Evolutionary conservation across 2,888 invertebrate species (phyloP), one percentile per base, ranked within the genome.

Genomic region (Tipula lateralis): DNA sequence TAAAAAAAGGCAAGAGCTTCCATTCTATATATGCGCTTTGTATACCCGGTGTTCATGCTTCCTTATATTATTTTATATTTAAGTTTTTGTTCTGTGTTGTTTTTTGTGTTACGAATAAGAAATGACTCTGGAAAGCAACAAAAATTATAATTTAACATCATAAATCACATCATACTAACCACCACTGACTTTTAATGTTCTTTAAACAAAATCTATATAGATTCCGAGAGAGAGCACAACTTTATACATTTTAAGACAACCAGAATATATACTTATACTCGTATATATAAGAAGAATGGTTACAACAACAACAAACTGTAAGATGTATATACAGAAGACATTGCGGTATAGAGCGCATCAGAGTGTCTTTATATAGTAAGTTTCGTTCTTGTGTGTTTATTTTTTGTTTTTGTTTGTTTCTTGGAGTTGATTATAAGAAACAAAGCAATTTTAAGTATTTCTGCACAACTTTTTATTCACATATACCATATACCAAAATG

Each of bases 131-230:
- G 44, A 50, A 50, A 50, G 44, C 44, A 50, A 50, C n/a, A n/a
- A 50, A 50, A 50, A 50, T 16, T 50, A 50, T 50, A 50, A 50
- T 50, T 50, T 50, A 50, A 50, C 44, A 50, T 50, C 16, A 50
- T 50, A 50, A 50, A 50, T 50, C 44, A 50, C 44, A 50, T 16
- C 44, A 44, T 50, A 16, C 44, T 50, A 44, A 44, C 44, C 44
- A 50, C 44, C 44, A 50, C 44, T 50, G 44, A 50, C 44, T 16
- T 50, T 50, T 50, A 50, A 50, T 50, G 16, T 50, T 16, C 16
- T 50, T 50, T 50, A 50, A 50, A 50, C 44, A 50, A 50, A 50
- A 50, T 50, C 44, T 50, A 50, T 50, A 50, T 50, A 50, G 44
- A 50, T 50, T 50, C 44, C 16, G 44, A 50, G n/a, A 50, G 44